Base-by-base conservation (phyloP, 1,140 invertebrate species). In the Trichonephila inaurata region DNA sequence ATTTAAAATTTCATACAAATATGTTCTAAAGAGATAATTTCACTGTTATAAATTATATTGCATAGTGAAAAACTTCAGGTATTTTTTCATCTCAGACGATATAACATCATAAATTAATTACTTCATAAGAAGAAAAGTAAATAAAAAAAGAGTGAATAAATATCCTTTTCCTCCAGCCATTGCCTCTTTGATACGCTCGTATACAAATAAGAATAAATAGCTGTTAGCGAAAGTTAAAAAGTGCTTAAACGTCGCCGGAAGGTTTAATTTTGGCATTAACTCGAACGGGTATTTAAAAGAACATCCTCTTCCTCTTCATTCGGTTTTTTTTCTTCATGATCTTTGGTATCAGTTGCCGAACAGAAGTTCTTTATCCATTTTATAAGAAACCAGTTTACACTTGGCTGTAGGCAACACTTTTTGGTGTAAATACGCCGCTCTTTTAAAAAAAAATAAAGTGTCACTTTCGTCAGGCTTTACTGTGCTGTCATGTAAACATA, bases 341-440 rank as follows among this genome's bases (percentile, higher is more conserved):
- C n/a, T n/a, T 69, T 19, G 24, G 28, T 33, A 77, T 77, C 28
- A 77, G 72, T 77, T 77, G 72, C 3, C 72, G 72, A 77, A 77
- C 72, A 77, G 72, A 77, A 21, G 72, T 77, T 77, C 72, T 77
- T 77, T 77, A 77, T 77, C 72, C 18, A 7, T 21, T 40, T 69
- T 77, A 33, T 77, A 77, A 77, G 72, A 77, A 77, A 77, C 72
- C 72, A 77, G 72, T 77, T 77, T 77, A 77, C 33, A 16, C 33
- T 77, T 77, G 28, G 72, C 28, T 77, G 33, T 18, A 77, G 28
- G 72, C 24, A 77, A 19, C 33, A 77, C 66, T 72, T 33, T 77
- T 77, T 14, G 24, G 18, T 77, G 28, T 77, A 77, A 77, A 77
- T 33, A 77, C 72, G 12, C 72, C 1, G 16, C 28, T 40, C 72